These are phyloP conservation scores for Halcyon badia DNA, from an alignment of 2,797 vertebrate genomes.

Conservation along the genomic window DNA sequence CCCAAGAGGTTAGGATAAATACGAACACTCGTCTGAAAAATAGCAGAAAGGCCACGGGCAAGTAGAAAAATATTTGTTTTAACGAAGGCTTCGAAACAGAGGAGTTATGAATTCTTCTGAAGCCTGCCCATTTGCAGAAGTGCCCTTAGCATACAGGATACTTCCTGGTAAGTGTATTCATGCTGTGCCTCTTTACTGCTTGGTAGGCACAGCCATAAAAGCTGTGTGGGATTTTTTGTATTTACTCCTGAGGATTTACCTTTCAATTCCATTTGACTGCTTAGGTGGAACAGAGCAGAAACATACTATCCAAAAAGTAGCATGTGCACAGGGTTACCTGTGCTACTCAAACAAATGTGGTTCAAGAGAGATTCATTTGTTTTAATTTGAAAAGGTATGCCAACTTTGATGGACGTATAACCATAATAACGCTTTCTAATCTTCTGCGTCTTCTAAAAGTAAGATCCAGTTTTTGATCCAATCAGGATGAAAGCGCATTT, in stretches of 20 bases:
- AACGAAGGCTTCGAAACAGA: background rate
- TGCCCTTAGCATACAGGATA: background rate
- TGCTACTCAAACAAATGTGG: background rate
- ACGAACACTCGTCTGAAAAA: background rate
- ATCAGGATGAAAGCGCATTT: background rate
- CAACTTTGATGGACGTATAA: background rate
- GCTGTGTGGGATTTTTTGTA: background rate
- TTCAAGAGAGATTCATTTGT: background rate
- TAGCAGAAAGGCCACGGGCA: background rate
- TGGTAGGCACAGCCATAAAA: background rate
- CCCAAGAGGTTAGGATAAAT: background rate
- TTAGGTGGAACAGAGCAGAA: background rate
- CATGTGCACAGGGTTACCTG: background rate
- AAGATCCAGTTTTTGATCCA: background rate
- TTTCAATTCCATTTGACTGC: background rate
- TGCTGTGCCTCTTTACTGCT: background rate
- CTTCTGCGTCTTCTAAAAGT: background rate
- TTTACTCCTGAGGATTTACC: background rate
- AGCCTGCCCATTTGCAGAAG: background rate
- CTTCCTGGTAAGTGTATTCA: background rate
- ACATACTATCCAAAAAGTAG: background rate
- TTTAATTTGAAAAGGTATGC: background rate
- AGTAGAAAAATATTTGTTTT: background rate
- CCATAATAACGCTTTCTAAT: background rate
- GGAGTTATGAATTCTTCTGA: background rate